Base-by-base conservation (phyloP, 2,113 vertebrate genomes). In the Sphaerodactylus townsendi region DNA sequence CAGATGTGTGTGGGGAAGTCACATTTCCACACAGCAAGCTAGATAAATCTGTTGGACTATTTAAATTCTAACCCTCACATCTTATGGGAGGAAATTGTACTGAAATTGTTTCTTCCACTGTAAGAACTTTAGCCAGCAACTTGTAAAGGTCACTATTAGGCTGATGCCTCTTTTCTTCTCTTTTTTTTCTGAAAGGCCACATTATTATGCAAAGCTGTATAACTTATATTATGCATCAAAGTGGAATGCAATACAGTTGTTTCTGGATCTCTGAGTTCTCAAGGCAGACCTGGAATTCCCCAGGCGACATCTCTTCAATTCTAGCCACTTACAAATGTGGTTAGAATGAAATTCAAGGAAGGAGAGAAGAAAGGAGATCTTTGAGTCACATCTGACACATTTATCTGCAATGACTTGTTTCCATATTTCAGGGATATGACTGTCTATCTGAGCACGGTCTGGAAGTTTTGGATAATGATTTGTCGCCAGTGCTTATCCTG, bases 361-460 rank as follows among this genome's bases (percentile, higher is more conserved):
- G 92, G 79, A 0, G 89, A 94, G 90, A 89, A 91, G 90, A 93
- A 72, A 93, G 90, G 92, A 95, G 91, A 93, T 88, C 89, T 90
- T 90, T 94, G 93, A 95, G 92, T 95, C 94, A 95, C 72, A 90
- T 94, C 94, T 95, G 91, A 94, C 94, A 95, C 92, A 95, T 94
- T 93, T 93, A 94, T 92, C 86, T 91, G 75, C 87, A 90, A 78
- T 79, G 72, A 89, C 79, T 85, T 72, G 84, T 91, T 94, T 90
- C 89, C 85, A 79, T 62, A 88, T 86, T 90, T 86, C 81, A 79
- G 79, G 77, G 39, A 86, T 94, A 91, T 79, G 72, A 89, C 86
- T 87, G 66, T 79, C 81, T 90, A 64, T 84, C 86, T 84, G 85
- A 89, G 85, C 83, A 86, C 76, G 69, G 75, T 23, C 53, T 77